Conservation (phyloP, 2,888 invertebrate species). For the Pseudococcus viburni region DNA sequence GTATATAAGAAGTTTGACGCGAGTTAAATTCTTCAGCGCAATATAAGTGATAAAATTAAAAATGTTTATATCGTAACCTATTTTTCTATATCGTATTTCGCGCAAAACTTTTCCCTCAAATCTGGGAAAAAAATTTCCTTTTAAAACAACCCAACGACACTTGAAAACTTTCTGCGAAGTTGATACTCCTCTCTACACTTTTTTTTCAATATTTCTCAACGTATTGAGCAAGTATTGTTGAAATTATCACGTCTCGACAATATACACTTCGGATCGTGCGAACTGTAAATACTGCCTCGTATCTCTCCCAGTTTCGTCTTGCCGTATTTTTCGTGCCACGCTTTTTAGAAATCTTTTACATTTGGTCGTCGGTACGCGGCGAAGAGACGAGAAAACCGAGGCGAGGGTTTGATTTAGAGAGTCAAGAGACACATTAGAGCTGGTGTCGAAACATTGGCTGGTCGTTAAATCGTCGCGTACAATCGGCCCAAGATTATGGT, state of each 20-base stretch:
- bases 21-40: conserved; percentile 12
- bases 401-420: background rate
- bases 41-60: conserved; percentile 50
- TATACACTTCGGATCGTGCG: conserved; percentile 30
- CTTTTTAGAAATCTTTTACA: conserved; percentile 7
- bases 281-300: background rate
- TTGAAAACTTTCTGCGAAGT: background rate
- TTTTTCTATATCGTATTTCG: conserved; percentile 40
- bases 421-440: conserved; percentile 14
- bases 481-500: background rate
- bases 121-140: conserved; percentile 23
- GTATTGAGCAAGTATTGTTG: conserved; percentile 41
- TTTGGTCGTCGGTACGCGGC: background rate
- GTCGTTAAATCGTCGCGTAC: background rate
- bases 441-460: background rate
- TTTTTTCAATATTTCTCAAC: conserved; percentile 44
- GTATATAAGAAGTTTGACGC: background rate
- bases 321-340: background rate
- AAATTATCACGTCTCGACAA: conserved; percentile 47
- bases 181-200: background rate
- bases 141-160: background rate
- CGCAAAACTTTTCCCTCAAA: background rate
- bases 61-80: conserved; percentile 53
- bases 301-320: background rate
- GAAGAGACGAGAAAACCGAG: background rate